Percentiles rank a stretch among this genome's conserved stretches.
phyloP scores from a whole-genome alignment of 2,797 vertebrate genomes.

The Zalophus californianus region DNA sequence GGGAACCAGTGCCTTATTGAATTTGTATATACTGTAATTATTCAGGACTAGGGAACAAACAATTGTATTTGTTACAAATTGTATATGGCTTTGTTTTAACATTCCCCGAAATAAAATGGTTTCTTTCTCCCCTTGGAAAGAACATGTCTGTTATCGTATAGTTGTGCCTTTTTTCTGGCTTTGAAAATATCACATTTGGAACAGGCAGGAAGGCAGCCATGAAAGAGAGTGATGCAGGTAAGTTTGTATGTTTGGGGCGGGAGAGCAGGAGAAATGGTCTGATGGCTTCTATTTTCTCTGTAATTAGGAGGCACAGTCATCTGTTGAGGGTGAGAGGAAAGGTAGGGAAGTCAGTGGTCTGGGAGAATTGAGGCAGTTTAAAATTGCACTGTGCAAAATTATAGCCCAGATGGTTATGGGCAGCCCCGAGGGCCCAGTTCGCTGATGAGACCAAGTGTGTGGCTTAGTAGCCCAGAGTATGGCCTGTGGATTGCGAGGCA shows the following conservation, averaged over 20 bases:
- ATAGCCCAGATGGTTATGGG: not conserved
- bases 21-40: conserved; percentile 92
- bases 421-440: fast-evolving
- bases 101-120: conserved; percentile 91
- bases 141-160: not conserved
- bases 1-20: conserved; percentile 94
- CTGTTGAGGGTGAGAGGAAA: not conserved
- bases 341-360: not conserved
- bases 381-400: not conserved
- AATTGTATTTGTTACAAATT: conserved; percentile 87
- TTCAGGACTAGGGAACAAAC: conserved; percentile 86
- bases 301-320: not conserved
- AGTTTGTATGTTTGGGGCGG: not conserved
- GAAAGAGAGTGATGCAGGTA: not conserved
- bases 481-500: fast-evolving
- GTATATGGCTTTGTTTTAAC: conserved; percentile 90
- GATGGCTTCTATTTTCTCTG: not conserved
- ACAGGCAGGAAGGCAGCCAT: fast-evolving
- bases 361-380: not conserved
- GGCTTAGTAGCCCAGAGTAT: fast-evolving
- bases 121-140: conserved; percentile 82
- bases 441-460: too few species aligned
- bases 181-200: not conserved
- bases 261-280: not conserved
- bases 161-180: not conserved